These are phyloP conservation scores for Mormyrus hasselquistii DNA, from an alignment of 2,797 vertebrate species.

Conservation along the genomic window DNA sequence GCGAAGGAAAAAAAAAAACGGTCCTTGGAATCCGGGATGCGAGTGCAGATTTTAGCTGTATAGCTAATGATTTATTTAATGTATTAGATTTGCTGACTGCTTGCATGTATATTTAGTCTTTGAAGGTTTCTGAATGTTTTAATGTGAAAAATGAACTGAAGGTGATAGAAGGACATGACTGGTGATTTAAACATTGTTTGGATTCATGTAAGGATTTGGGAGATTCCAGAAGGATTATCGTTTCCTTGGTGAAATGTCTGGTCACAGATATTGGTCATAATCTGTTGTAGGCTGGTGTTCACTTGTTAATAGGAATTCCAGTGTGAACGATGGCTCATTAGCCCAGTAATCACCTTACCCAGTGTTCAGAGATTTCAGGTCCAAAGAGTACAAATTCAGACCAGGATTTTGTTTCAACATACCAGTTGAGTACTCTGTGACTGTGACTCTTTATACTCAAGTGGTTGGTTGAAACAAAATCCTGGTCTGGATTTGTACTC, in stretches of 20 bases:
- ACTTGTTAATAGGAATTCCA: neutral
- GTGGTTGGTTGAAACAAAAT: no score
- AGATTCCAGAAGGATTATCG: neutral
- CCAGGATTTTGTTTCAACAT: no score
- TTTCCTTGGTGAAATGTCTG: neutral
- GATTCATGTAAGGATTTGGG: neutral
- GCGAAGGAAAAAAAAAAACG: constrained; percentile 73
- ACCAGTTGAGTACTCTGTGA: no score
- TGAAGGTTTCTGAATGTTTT: neutral
- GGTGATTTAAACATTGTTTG: neutral
- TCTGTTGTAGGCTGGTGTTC: neutral
- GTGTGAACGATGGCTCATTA: neutral
- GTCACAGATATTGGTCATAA: neutral
- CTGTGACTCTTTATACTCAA: no score
- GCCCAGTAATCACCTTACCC: neutral
- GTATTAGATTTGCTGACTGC: constrained; percentile 34
- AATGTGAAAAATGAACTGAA: neutral
- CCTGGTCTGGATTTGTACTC: no score
- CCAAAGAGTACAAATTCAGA: no score
- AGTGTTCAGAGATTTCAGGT: neutral
- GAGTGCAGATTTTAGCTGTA: constrained; percentile 31
- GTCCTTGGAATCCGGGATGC: constrained; percentile 62
- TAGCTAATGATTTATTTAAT: constrained; percentile 17
- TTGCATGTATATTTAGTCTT: constrained; percentile 27
- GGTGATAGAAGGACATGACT: neutral